These are phyloP conservation scores for Salvelinus sp. DNA, from an alignment of 2,113 vertebrate species.

Conservation along the genomic window DNA sequence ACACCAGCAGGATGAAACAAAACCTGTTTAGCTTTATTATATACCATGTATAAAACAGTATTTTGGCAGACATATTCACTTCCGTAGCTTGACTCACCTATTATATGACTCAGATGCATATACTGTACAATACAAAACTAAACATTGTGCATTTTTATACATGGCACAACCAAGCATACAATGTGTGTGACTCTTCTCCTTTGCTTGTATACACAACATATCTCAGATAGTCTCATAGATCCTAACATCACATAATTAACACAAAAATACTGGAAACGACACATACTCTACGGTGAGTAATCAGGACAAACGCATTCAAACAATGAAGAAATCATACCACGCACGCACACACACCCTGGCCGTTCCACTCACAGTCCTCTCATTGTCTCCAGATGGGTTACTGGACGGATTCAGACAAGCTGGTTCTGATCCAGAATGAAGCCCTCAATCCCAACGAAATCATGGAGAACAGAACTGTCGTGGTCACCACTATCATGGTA, in stretches of 20 bases:
- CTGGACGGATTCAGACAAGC: slow-evolving; percentile 96
- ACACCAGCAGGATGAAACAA: too few relatives aligned
- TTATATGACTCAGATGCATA: too few relatives aligned
- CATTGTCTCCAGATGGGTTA: slow-evolving; percentile 86
- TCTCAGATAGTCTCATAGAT: background rate
- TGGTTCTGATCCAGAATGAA: slow-evolving; percentile 95
- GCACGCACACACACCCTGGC: background rate
- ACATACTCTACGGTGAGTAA: too few relatives aligned
- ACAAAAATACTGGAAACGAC: too few relatives aligned
- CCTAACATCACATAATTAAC: too few relatives aligned
- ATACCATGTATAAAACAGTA: too few relatives aligned
- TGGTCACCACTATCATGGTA: slow-evolving; percentile 98
- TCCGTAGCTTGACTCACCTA: too few relatives aligned
- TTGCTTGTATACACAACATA: background rate
- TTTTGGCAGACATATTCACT: too few relatives aligned
- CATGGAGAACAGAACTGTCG: slow-evolving; percentile 94
- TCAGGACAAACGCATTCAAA: background rate
- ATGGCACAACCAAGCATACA: background rate
- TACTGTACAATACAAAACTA: too few relatives aligned
- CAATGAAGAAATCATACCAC: background rate
- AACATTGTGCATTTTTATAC: background rate
- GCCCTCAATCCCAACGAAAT: slow-evolving; percentile 91
- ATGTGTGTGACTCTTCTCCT: background rate
- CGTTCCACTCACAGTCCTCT: slow-evolving; percentile 7
- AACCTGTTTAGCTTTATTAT: too few relatives aligned